Evolutionary conservation across 2,888 invertebrate genomes (phyloP).

Genomic region (Hetaerina titia): DNA sequence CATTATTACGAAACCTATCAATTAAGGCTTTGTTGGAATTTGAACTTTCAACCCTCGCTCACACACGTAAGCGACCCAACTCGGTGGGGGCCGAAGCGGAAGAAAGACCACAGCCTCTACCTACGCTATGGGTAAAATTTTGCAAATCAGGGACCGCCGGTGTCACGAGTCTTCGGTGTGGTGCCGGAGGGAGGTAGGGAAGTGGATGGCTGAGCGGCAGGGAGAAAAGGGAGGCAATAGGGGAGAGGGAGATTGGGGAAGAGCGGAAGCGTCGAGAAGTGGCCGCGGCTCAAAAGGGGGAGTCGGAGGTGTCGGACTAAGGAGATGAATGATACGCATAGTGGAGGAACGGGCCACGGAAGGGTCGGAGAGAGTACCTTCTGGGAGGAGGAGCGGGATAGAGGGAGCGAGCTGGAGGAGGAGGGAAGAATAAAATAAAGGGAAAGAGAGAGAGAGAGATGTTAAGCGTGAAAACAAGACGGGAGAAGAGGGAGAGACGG

Average conservation of each 20-base stretch:
- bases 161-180: too few relatives aligned
- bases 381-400: background rate
- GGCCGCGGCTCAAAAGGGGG: background rate
- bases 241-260: background rate
- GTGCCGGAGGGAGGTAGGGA: too few relatives aligned
- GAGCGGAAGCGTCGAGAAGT: background rate
- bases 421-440: background rate
- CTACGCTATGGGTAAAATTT: too few relatives aligned
- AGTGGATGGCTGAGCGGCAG: background rate
- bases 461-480: background rate
- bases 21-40: too few relatives aligned
- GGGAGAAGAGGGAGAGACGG: slow-evolving; percentile 6
- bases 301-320: background rate
- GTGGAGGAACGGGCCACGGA: slow-evolving; percentile 2
- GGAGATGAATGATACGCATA: slow-evolving; percentile 2
- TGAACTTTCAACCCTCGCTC: too few relatives aligned
- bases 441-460: background rate
- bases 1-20: too few relatives aligned
- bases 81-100: too few relatives aligned
- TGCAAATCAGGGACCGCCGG: too few relatives aligned
- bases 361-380: background rate
- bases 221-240: background rate
- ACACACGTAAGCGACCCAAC: too few relatives aligned
- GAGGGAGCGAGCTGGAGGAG: background rate
- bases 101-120: too few relatives aligned